Conservation (phyloP, 2,113 vertebrate genomes). For the Cheilinus undulatus region DNA sequence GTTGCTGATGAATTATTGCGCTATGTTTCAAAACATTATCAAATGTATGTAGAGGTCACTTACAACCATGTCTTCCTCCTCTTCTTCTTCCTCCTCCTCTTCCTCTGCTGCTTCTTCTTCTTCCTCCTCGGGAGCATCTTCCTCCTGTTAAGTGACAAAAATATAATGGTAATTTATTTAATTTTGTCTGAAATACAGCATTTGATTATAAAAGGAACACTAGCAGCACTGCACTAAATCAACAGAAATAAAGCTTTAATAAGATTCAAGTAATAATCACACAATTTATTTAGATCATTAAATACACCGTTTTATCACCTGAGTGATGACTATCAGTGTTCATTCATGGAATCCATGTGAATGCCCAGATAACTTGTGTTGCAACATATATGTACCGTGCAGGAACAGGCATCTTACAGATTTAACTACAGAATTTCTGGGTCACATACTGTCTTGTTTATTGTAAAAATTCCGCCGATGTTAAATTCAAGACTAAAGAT, state of each 20-base stretch:
- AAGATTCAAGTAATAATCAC: too few relatives aligned
- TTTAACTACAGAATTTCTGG: background rate
- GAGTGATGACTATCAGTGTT: too few relatives aligned
- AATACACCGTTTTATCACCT: too few relatives aligned
- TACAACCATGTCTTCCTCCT: constrained; percentile 78
- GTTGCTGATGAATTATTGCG: background rate
- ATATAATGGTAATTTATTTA: background rate
- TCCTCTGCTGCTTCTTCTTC: constrained; percentile 62
- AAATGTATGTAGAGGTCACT: constrained; percentile 12
- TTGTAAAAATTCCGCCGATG: too few relatives aligned
- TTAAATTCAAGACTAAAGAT: too few relatives aligned
- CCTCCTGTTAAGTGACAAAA: constrained; percentile 42
- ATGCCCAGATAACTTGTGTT: background rate
- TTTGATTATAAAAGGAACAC: background rate
- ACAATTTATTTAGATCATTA: too few relatives aligned
- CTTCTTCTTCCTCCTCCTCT: constrained; percentile 71
- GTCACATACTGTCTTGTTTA: background rate
- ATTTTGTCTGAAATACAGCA: background rate
- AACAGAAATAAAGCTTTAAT: too few relatives aligned
- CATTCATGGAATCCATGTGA: background rate
- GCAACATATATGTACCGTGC: background rate
- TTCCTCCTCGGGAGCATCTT: constrained; percentile 66
- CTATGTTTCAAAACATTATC: background rate
- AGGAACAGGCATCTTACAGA: background rate
- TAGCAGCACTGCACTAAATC: background rate